Percentiles rank a stretch among this genome's conserved stretches.
Evolutionary conservation across 1,140 invertebrate genomes (phyloP).

Genomic region (Drosophila tropicalis): DNA sequence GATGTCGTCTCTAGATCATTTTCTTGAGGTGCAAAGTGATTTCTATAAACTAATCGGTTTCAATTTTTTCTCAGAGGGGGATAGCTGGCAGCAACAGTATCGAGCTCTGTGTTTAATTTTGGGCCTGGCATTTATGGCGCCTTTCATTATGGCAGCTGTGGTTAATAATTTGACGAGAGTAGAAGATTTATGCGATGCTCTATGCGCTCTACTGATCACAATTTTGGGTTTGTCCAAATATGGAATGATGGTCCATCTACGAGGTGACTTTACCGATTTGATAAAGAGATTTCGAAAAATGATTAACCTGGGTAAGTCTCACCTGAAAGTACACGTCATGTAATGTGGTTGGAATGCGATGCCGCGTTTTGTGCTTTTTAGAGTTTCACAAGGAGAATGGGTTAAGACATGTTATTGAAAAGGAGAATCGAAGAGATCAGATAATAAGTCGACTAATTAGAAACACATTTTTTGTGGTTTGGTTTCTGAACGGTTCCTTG

Average conservation of each 20-base stretch:
- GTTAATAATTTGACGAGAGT: constrained; percentile 37
- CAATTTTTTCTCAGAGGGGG: constrained; percentile 25
- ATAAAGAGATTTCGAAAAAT: constrained; percentile 28
- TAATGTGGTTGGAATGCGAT: too few species aligned
- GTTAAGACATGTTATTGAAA: constrained; percentile 25
- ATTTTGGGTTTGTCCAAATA: constrained; percentile 48
- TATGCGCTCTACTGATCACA: constrained; percentile 42
- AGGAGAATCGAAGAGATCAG: constrained; percentile 45
- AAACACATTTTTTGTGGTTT: constrained; percentile 45
- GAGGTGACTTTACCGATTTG: constrained; percentile 27
- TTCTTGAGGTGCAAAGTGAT: constrained; percentile 36
- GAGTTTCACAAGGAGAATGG: constrained; percentile 21
- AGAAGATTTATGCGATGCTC: constrained; percentile 39
- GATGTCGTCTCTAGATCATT: constrained; percentile 24
- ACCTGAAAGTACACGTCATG: too few species aligned
- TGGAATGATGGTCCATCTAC: constrained; percentile 41
- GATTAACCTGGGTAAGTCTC: constrained; percentile 28
- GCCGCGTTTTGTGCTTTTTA: not conserved
- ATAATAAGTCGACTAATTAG: constrained; percentile 32
- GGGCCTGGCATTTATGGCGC: constrained; percentile 29
- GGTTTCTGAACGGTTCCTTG: constrained; percentile 25
- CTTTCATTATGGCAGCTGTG: constrained; percentile 41
- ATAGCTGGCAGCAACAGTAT: constrained; percentile 46
- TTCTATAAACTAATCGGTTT: constrained; percentile 35
- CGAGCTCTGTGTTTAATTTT: constrained; percentile 25